Evolutionary conservation across 2,797 vertebrate genomes (phyloP).

Genomic region (Sebastiscus albofasciatus): DNA sequence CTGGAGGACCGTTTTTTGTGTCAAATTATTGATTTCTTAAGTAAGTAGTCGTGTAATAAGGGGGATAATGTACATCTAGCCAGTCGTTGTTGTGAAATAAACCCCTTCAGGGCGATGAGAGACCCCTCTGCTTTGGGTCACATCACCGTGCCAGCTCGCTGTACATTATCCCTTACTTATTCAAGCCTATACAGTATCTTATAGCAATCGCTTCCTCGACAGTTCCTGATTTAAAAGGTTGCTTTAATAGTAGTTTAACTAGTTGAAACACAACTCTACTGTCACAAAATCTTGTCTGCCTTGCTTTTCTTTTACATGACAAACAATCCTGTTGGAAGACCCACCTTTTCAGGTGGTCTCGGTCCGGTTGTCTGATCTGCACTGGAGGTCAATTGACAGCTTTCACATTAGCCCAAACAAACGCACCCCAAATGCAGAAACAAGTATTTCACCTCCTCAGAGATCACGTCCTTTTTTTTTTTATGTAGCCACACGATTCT

Average conservation of each 20-base stretch:
- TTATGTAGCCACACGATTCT: conserved; percentile 14
- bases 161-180: neutral
- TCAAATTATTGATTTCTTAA: too few relatives aligned
- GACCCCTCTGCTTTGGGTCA: too few relatives aligned
- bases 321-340: neutral
- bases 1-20: too few relatives aligned
- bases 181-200: neutral
- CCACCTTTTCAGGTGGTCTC: neutral
- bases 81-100: too few relatives aligned
- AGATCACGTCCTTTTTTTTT: conserved; percentile 6
- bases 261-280: neutral
- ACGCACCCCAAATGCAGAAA: neutral
- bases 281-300: neutral
- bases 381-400: neutral
- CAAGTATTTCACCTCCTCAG: neutral
- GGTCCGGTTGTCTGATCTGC: neutral
- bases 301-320: neutral
- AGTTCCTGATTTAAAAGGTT: neutral
- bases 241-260: neutral
- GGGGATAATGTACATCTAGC: too few relatives aligned
- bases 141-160: neutral
- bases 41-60: too few relatives aligned
- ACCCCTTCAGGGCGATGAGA: too few relatives aligned
- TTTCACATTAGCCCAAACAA: neutral
- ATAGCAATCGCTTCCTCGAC: neutral